phyloP scores from a whole-genome alignment of 2,888 invertebrate genomes.

The Abrostola triplasia region DNA sequence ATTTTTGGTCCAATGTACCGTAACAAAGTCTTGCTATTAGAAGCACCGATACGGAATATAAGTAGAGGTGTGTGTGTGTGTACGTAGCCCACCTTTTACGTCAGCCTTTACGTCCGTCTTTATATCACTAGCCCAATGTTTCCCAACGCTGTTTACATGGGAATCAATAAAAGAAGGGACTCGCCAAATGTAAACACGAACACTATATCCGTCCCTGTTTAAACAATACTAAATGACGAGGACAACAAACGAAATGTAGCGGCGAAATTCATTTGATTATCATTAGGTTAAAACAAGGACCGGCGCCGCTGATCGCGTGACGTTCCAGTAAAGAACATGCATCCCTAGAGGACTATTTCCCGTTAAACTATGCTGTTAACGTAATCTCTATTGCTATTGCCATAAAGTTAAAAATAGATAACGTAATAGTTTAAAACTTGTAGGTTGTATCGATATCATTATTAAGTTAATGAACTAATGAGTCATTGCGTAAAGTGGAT shows the following conservation, averaged over 20 bases:
- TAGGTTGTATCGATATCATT: conserved; percentile 70
- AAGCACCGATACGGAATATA: conserved; percentile 2
- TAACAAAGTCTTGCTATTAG: conserved; percentile 30
- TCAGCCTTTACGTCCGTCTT: conserved; percentile 27
- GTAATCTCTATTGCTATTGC: conserved; percentile 37
- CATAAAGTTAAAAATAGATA: conserved; percentile 59
- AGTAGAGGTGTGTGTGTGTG: conserved; percentile 6
- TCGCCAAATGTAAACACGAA: conserved; percentile 57
- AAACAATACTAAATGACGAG: conserved; percentile 54
- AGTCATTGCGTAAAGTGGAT: conserved; percentile 76
- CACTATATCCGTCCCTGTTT: conserved; percentile 51
- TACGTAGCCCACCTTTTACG: conserved; percentile 4
- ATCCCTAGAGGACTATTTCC: conserved; percentile 62
- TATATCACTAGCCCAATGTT: conserved; percentile 46
- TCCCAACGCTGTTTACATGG: conserved; percentile 61
- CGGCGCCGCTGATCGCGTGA: conserved; percentile 81
- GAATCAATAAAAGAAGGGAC: conserved; percentile 73
- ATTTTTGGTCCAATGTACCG: conserved; percentile 23
- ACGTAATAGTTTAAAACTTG: conserved; percentile 13
- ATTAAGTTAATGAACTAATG: conserved; percentile 83
- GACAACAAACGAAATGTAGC: conserved; percentile 61
- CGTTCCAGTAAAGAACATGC: conserved; percentile 61
- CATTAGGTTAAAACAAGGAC: conserved; percentile 75
- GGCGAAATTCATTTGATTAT: conserved; percentile 77
- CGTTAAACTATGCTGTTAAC: conserved; percentile 27